Evolutionary conservation across 2,113 vertebrate genomes (phyloP), one percentile per base, ranked within the genome.

Genomic region (Festucalex cinctus): DNA sequence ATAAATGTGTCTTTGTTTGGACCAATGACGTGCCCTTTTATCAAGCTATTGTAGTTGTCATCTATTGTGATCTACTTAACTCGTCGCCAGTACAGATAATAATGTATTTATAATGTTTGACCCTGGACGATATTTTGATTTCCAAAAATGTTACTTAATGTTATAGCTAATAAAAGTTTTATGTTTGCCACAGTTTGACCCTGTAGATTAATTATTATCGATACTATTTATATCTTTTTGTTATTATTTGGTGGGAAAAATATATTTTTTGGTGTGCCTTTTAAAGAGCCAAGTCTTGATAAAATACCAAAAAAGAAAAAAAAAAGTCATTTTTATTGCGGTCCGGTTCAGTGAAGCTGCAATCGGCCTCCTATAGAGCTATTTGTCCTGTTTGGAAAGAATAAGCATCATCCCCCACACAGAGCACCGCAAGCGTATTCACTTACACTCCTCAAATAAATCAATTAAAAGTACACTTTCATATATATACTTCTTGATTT

Each of bases 401-500:
- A 14, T 32, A 16, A 14, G 54, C 54, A 9, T 57, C 54, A 16
- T 57, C 16, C 54, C 54, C 54, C 51, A 19, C 26, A 32, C 26
- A 35, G 6, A 54, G 51, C 12, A 10, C 22, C 12, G 51, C 22
- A 12, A 54, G 51, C 32, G 54, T 32, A 57, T 57, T 57, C 13
- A 57, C 32, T 57, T 57, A 14, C 54, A 32, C 54, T 32, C 26
- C 54, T 57, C 14, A 32, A 57, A 57, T 57, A 57, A 57, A 57
- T 57, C 54, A 17, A 57, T 57, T 57, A 57, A 57, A 51, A 57
- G 14, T 32, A 8, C 14, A 32, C 54, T 57, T 57, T 32, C 26
- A 57, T 65, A 32, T 65, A 32, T 35, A 9, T 35, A 48, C 17
- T n/a, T 65, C 28, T 65, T 65, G 26, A 32, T 65, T 49, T 51